Evolutionary conservation across 53 echinoderm and acorn worm genomes (phyloP), one percentile per base, ranked within the genome.

Genomic region (Holothuria scabra): DNA sequence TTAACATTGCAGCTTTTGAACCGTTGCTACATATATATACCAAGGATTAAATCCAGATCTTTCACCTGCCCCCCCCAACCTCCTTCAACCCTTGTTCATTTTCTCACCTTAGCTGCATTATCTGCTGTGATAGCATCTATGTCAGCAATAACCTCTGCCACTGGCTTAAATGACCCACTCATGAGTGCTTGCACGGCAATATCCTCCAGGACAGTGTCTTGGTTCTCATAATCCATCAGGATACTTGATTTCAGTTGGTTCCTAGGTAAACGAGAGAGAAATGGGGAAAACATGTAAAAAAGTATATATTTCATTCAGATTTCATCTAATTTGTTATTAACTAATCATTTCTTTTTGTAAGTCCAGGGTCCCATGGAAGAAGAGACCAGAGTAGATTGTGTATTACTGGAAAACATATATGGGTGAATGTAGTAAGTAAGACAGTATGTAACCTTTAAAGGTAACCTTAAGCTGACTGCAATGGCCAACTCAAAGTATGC

Each of bases 211-310:
- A 91, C 55, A 22, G 70, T 94, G 14, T 86, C 85, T 67, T 90
- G 91, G 76, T 93, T 93, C 87, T 96, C 96, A 49, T 79, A 80
- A 32, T 81, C 76, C 96, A 96, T 96, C 68, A 90, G 26, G 41
- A 96, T 62, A 6, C 91, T 66, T 21, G 96, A 85, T 68, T 93
- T 96, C 60, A 93, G 80, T 65, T 96, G 96, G 66, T 93, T 96
- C 90, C 96, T 96, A 67, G 1, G 44, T n/a, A 52, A 18, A 52
- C 1, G 18, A 52, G 52, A 52, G 7, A 6, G 41, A 8, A 41
- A 41, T 41, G 41, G 41, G 0, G 7, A 41, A 41, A 5, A 35
- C 3, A 35, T 0, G 10, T 10, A 41, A 10, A n/a, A 41, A 41
- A 41, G 2, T 3, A n/a, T n/a, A n/a, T n/a, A n/a, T n/a, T n/a